Base-by-base conservation (phyloP, 2,797 vertebrate species). In the Melanotaenia trifasciata region DNA sequence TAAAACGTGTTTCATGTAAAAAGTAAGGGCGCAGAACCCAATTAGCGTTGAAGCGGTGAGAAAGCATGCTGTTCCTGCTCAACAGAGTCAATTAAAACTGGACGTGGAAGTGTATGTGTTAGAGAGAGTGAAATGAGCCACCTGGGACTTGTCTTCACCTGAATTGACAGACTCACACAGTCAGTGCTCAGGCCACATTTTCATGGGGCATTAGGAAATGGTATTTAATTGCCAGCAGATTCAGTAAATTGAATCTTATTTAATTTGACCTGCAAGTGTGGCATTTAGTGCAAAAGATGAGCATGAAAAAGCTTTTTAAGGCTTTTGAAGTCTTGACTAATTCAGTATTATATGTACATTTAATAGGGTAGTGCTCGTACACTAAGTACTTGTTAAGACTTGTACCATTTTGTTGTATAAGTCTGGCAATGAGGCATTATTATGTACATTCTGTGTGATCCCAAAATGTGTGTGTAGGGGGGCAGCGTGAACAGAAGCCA, bases 1-100 rank as follows among this genome's bases (percentile, higher is more conserved):
- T 92, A 90, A 93, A 93, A 90, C 62, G 80, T 85, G 82, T 91
- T 92, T 94, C 85, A 90, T 91, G 90, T 90, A 84, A 90, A 90
- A 91, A 85, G 88, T 81, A 87, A 91, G 87, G 89, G 82, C 53
- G 71, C 83, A 88, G 88, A 92, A 92, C 87, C 90, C 89, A 94
- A 94, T 94, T 94, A 94, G 88, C 38, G 24, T 28, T 0, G 33
- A 74, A 81, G 89, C 86, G 85, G 90, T 85, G 89, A 90, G 86
- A 88, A 80, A 81, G 82, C 88, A 84, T 75, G 88, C 91, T 90
- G 85, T 85, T 90, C 79, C 85, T 72, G 84, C 82, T 90, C 84
- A 90, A 90, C 87, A 84, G 89, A 91, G 89, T 91, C 90, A 91
- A 90, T 94, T 91, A 90, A 78, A 87, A 85, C 70, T 70, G 86